Evolutionary conservation across 2,113 vertebrate species (phyloP).

Genomic region (Aviceda subcristata): DNA sequence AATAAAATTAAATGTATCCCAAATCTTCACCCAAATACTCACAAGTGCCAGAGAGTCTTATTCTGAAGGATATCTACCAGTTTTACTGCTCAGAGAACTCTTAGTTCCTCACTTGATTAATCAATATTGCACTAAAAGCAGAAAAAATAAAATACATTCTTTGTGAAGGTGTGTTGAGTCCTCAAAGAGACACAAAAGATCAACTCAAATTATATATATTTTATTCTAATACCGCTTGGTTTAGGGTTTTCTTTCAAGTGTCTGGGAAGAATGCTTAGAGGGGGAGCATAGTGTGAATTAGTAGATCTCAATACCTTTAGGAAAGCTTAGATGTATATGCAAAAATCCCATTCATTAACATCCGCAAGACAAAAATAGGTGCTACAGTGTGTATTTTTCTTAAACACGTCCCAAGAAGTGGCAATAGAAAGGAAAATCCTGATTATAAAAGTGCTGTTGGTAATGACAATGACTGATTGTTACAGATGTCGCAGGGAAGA

Average conservation of each 20-base stretch:
- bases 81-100: neutral
- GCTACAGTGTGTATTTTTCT: neutral
- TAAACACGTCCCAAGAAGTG: neutral
- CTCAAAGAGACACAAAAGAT: neutral
- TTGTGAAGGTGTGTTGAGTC: neutral
- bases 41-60: neutral
- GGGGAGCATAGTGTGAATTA: neutral
- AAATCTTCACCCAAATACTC: neutral
- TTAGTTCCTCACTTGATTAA: neutral
- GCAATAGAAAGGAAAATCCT: neutral
- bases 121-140: neutral
- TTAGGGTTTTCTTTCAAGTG: neutral
- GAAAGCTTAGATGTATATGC: neutral
- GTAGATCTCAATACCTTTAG: neutral
- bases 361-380: neutral
- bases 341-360: neutral
- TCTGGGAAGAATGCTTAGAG: neutral
- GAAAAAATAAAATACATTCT: neutral
- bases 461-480: neutral
- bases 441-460: neutral
- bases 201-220: neutral
- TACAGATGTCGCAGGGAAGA: neutral
- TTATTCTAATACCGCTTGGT: neutral
- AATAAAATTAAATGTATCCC: neutral
- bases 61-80: neutral